Base-by-base conservation (phyloP, 2,888 invertebrate species). In the Morpho deidamia region DNA sequence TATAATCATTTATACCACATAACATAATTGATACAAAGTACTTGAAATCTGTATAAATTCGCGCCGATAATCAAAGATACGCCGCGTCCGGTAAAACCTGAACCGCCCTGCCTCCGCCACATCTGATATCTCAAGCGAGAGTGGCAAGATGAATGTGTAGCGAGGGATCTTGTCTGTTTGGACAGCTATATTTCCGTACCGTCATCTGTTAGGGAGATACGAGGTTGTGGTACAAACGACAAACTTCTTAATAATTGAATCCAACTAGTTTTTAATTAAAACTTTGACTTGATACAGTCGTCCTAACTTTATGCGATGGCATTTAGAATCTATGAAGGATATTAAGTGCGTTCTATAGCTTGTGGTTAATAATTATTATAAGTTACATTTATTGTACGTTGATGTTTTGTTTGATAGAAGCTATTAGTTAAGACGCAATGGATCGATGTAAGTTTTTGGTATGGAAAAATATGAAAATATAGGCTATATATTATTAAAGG, bases 131-230 rank as follows among this genome's bases (percentile, higher is more conserved):
- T 41, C 52, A 56, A 45, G 59, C 49, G 51, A 56, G 55, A 55
- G 58, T 56, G 65, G 58, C 51, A 64, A 70, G 70, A 70, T 72
- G 70, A 74, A 77, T 76, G 68, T 68, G 65, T 61, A 64, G 65
- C 47, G 65, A 59, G 66, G 62, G 75, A 54, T 76, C 78, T 69
- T 63, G 71, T 66, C 64, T 70, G 55, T 64, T 69, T 76, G 76
- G 78, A 66, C 73, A 71, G 70, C 63, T 72, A 73, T 75, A 74
- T 78, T 76, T 78, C 72, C 72, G 71, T 71, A 62, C 66, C 72
- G 69, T 67, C 69, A 70, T 66, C 67, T 66, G 66, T 68, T 66
- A 57, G 59, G 62, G 65, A 67, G 70, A 70, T 67, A 65, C 57
- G 66, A 64, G 61, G 58, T 51, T 59, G 60, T 67, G 69, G 71